A percentile compares a stretch with the other conserved stretches of the same genome.
These are phyloP conservation scores for Scolopax rusticola DNA, from an alignment of 2,797 vertebrate species.

Conservation along the genomic window DNA sequence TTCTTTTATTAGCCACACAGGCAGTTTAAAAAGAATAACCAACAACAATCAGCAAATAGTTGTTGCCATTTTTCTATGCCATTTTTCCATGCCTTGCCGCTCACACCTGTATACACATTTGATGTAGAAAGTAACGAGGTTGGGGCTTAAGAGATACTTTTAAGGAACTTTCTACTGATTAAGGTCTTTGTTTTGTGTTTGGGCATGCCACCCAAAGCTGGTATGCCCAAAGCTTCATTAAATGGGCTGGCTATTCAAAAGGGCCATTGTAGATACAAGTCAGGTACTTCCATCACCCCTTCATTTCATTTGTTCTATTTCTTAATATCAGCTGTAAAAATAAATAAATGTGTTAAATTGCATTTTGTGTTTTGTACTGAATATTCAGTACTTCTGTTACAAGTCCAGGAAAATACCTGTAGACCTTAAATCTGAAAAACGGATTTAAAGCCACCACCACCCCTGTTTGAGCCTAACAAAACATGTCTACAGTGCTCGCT, in stretches of 20 bases:
- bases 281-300: not conserved
- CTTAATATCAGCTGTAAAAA: not conserved
- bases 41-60: not conserved
- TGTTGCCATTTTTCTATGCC: not conserved
- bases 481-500: not conserved
- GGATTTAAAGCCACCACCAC: not conserved
- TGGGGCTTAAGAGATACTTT: not conserved
- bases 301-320: not conserved
- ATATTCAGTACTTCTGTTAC: not conserved
- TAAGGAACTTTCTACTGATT: not conserved
- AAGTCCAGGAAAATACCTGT: not conserved
- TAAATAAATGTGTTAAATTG: not conserved
- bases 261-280: not conserved
- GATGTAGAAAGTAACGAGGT: not conserved
- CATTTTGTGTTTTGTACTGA: not conserved
- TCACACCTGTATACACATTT: not conserved
- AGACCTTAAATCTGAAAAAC: not conserved
- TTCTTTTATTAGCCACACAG: not conserved
- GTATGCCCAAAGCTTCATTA: not conserved
- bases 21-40: not conserved
- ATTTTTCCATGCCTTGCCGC: not conserved
- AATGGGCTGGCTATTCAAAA: not conserved
- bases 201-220: not conserved
- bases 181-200: not conserved
- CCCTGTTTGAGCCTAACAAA: not conserved